Base-by-base conservation (phyloP, 2,888 invertebrate species). In the Chirona hameri region DNA sequence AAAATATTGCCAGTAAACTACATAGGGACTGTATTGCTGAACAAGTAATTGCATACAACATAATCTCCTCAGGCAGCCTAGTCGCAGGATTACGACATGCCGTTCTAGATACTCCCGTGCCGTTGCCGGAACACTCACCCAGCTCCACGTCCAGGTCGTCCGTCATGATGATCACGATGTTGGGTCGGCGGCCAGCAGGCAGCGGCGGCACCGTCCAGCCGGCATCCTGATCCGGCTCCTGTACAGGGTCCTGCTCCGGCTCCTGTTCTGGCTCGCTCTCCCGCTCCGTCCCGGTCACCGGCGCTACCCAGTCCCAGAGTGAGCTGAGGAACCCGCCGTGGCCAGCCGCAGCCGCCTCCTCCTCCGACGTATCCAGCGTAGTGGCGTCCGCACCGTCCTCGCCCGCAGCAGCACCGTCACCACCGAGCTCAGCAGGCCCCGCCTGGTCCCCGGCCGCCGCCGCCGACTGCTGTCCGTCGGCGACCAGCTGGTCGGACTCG, bases 101-200 rank as follows among this genome's bases (percentile, higher is more conserved):
- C 7, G 39, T 39, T 39, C 39, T 39, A 39, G 39, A 39, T 39
- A 39, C 39, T 39, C 2, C 39, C 39, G 39, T 39, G 7, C 39
- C 39, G 39, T 2, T 2, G 7, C 4, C 39, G 10, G 12, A 52
- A 24, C 31, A 76, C 76, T 76, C 86, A 90, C 94, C 98, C 85
- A 99, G 90, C 88, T 98, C 96, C 31, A 96, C 95, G 88, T 99
- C 99, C 89, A 99, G 98, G 88, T 99, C 99, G 89, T 99, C 99
- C n/a, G 99, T 98, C 85, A 99, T 90, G 85, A 99, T 94, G 84
- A 99, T 91, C 84, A 99, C 93, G 84, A 99, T 98, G 88, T 99
- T 99, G 0, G 98, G 98, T 86, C 95, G 94, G 85, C 93, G 91
- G 86, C 93, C 93, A 84, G 93, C 90, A 39, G 90, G 90, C 85